Evolutionary conservation across 2,113 vertebrate genomes (phyloP).

Genomic region (Sphyrna mokarran): DNA sequence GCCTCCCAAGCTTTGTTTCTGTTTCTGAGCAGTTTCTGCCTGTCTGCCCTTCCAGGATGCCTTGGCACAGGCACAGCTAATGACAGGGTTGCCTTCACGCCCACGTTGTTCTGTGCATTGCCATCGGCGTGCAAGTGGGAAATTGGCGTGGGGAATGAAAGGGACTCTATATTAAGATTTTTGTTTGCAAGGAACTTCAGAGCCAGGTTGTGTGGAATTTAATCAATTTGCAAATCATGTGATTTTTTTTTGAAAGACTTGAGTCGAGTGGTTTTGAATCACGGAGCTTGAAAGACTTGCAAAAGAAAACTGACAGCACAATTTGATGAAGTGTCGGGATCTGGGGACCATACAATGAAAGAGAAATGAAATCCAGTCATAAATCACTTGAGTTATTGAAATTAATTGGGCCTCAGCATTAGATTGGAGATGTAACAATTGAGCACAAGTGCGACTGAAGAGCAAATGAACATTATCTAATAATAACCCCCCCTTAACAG

Average conservation of each 20-base stretch:
- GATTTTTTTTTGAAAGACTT: neutral
- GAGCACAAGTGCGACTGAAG: neutral
- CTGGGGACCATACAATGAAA: neutral
- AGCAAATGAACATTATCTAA: neutral
- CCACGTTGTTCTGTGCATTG: neutral
- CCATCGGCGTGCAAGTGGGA: neutral
- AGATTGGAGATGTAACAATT: neutral
- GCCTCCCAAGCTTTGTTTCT: neutral
- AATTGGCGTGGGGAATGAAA: neutral
- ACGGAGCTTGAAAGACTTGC: neutral
- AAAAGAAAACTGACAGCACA: neutral
- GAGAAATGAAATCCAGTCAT: neutral
- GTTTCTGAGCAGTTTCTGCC: neutral
- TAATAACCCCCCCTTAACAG: neutral
- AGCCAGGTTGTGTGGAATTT: neutral
- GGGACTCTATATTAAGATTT: neutral
- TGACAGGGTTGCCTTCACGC: neutral
- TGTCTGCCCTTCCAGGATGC: neutral
- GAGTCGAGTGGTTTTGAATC: neutral
- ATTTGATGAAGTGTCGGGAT: neutral
- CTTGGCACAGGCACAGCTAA: neutral
- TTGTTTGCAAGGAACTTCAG: neutral
- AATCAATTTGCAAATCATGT: neutral
- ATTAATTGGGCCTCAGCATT: neutral
- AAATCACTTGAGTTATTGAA: neutral